Conservation (phyloP, 2,797 vertebrate species). For the Rhinogobio ventralis region DNA sequence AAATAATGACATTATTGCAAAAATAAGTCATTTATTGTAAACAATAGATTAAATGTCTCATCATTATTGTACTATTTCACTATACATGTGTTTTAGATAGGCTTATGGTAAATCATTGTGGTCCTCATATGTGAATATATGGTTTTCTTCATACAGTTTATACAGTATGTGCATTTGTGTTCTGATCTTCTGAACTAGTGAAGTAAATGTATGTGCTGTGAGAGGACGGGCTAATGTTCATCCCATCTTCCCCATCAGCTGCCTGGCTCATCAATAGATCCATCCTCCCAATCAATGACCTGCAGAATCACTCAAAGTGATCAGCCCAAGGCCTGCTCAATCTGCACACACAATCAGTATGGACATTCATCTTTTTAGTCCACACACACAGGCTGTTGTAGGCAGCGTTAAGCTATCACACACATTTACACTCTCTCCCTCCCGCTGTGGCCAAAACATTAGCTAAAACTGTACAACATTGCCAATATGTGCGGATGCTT, state of each 20-base stretch:
- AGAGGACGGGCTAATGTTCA: conserved; percentile 59
- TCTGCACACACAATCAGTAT: conserved; percentile 87
- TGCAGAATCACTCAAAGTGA: conserved; percentile 84
- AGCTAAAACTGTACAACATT: conserved; percentile 23
- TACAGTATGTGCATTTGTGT: neutral
- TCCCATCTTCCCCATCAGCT: conserved; percentile 66
- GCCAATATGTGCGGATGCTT: conserved; percentile 17
- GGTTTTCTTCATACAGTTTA: neutral
- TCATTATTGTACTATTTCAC: neutral
- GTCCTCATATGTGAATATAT: neutral
- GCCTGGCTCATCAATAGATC: conserved; percentile 81
- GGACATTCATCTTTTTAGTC: conserved; percentile 81
- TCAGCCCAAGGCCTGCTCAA: conserved; percentile 82
- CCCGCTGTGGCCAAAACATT: conserved; percentile 9
- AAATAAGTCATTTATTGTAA: neutral
- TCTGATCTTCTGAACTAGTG: neutral
- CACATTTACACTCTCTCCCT: conserved; percentile 54
- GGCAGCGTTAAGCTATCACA: conserved; percentile 53
- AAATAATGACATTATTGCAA: neutral
- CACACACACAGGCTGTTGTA: conserved; percentile 59
- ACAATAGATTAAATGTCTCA: neutral
- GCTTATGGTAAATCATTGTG: neutral
- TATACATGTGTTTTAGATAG: neutral
- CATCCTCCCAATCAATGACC: conserved; percentile 81
- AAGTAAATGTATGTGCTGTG: conserved; percentile 17